These are phyloP conservation scores for Ennomos quercinarius DNA, from an alignment of 2,888 invertebrate genomes.

Conservation along the genomic window DNA sequence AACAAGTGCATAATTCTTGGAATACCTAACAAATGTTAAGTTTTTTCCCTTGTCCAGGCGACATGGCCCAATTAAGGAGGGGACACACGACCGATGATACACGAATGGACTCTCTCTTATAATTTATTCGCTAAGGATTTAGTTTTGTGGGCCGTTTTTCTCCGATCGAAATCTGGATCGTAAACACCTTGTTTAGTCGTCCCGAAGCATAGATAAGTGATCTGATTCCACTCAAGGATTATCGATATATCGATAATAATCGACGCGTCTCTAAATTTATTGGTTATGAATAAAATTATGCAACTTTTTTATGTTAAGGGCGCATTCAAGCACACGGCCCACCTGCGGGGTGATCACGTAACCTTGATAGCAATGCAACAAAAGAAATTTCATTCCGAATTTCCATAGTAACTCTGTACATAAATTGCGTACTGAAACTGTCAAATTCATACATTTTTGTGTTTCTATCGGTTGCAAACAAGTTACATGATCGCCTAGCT, in stretches of 20 bases:
- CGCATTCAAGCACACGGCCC: too few species aligned
- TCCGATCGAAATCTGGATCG: constrained; percentile 76
- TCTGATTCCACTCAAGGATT: constrained; percentile 58
- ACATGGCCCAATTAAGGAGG: constrained; percentile 82
- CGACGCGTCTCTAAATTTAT: constrained; percentile 37
- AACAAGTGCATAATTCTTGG: constrained; percentile 82
- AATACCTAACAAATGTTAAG: constrained; percentile 83
- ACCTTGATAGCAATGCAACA: too few species aligned
- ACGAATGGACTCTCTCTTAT: constrained; percentile 62
- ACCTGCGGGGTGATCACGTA: too few species aligned
- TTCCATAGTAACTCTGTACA: too few species aligned
- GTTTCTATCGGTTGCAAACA: too few species aligned
- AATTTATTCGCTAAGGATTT: constrained; percentile 81
- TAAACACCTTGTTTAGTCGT: constrained; percentile 83
- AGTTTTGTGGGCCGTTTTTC: constrained; percentile 70
- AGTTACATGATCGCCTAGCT: too few species aligned
- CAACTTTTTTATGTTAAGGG: not conserved
- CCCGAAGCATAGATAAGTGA: constrained; percentile 64
- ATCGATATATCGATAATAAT: constrained; percentile 58
- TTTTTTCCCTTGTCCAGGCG: constrained; percentile 73
- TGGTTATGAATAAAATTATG: constrained; percentile 30
- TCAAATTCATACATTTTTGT: too few species aligned
- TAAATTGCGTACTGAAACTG: too few species aligned
- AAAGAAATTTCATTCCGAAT: too few species aligned
- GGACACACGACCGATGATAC: constrained; percentile 52